Conservation (phyloP, 2,888 invertebrate genomes). For the Osedax fenrisi region DNA sequence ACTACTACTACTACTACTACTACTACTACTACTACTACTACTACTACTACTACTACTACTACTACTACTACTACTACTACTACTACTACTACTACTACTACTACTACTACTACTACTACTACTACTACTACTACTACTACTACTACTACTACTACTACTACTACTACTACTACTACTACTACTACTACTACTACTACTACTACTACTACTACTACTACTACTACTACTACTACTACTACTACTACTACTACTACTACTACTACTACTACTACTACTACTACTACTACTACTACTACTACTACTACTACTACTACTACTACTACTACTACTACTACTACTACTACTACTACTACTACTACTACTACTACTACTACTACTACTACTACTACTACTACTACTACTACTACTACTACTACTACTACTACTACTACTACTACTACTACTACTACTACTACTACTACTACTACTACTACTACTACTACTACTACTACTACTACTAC, state of each 20-base stretch:
- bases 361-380: background rate
- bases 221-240: background rate
- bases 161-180: background rate
- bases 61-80: background rate
- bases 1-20: background rate
- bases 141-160: background rate
- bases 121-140: background rate
- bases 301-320: background rate
- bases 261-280: background rate
- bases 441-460: no score
- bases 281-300: background rate
- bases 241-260: background rate
- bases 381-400: background rate
- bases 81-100: background rate
- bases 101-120: background rate
- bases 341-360: background rate
- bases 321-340: background rate
- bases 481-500: background rate
- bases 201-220: background rate
- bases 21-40: constrained; percentile 2
- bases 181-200: background rate
- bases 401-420: background rate
- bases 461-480: background rate
- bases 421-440: background rate
- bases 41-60: background rate